phyloP scores from a whole-genome alignment of 2,797 vertebrate species.

The Syngnathus acus region DNA sequence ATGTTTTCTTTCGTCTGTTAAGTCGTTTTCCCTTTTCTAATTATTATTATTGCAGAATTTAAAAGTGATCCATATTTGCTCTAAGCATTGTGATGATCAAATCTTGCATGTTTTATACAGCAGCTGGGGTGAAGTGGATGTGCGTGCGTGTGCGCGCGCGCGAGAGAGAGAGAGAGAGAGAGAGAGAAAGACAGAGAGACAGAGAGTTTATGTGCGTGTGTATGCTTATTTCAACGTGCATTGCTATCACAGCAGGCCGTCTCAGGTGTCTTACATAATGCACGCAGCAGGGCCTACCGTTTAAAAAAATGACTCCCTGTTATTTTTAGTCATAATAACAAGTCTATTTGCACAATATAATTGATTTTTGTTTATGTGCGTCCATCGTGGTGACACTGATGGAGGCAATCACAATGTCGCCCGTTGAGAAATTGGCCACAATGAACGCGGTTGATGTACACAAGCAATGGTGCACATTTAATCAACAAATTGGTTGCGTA shows the following conservation, averaged over 20 bases:
- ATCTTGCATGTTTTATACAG: neutral
- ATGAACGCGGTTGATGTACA: neutral
- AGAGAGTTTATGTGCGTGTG: neutral
- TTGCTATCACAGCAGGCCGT: neutral
- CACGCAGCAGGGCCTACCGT: neutral
- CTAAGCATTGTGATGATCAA: neutral
- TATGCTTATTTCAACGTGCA: slow-evolving; percentile 2
- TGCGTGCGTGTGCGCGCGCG: neutral
- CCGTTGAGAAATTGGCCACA: neutral
- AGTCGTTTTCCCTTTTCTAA: no score
- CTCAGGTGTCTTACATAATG: slow-evolving; percentile 1
- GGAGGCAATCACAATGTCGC: neutral
- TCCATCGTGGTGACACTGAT: neutral
- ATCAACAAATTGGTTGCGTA: no score
- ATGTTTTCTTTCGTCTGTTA: no score
- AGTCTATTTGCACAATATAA: neutral
- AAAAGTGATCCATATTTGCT: neutral
- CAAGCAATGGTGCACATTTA: neutral
- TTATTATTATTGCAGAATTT: neutral
- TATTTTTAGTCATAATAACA: neutral
- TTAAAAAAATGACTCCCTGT: neutral
- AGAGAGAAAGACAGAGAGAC: no score
- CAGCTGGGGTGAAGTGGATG: neutral
- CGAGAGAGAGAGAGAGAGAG: no score
- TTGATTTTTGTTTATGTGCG: neutral